Evolutionary conservation across 1,140 invertebrate species (phyloP), one percentile per base, ranked within the genome.

Genomic region (Drosophila cardini): DNA sequence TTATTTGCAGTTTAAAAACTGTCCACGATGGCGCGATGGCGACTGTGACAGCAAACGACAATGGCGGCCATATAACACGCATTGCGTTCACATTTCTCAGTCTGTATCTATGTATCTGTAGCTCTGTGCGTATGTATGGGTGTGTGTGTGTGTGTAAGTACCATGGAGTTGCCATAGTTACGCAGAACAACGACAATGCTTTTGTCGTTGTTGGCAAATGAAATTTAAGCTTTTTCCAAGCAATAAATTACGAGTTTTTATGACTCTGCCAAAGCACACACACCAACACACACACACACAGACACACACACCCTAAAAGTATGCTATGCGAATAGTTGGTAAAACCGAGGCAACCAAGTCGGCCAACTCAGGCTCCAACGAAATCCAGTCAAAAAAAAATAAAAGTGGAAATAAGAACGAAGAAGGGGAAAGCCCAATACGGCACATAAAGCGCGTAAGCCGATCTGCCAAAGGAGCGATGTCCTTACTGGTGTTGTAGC

Each of bases 191-290:
- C 48, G 73, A 80, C 72, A 85, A 87, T 73, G 80, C 61, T 53
- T 80, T 80, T 87, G 83, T 80, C 83, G 79, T 80, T 69, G 85
- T 73, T 90, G 78, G 71, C 85, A 89, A 89, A 89, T 89, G 85
- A 89, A 89, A 89, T 89, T 89, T 90, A 90, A 89, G 86, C 85
- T 89, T 89, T 87, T 89, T 89, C 85, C 85, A 76, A 78, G 85
- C 85, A 86, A 89, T 89, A 89, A 89, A 89, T 89, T 89, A 89
- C 82, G 85, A 90, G 77, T 89, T 89, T 89, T 89, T 89, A 89
- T 90, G 86, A 86, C 86, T 72, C 81, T 81, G 77, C 69, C 76
- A 80, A 56, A 72, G 70, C 76, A 69, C 87, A 55, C 64, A 60
- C 64, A 62, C 26, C 30, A n/a, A 55, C 32, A 70, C 34, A 68